These are phyloP conservation scores for Perodicticus potto DNA, from an alignment of 2,797 vertebrate species.

Conservation along the genomic window DNA sequence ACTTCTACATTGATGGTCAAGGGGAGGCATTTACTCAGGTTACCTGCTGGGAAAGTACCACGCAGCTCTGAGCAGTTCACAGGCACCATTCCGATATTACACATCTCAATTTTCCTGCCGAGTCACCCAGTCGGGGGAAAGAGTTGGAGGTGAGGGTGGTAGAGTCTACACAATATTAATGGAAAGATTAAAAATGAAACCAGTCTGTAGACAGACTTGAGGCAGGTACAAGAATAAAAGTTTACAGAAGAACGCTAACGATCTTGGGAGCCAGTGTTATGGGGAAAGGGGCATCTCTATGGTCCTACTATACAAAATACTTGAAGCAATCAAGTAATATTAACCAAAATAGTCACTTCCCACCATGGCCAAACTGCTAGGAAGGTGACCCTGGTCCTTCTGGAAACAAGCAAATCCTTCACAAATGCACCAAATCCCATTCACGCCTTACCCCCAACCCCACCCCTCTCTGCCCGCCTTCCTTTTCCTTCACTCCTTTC, in stretches of 20 bases:
- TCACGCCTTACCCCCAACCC: background rate
- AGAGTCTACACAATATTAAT: background rate
- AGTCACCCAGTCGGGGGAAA: background rate
- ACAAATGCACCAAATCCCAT: background rate
- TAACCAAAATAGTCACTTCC: background rate
- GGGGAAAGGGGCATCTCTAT: background rate
- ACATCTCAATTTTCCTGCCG: background rate
- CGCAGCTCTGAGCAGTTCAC: background rate
- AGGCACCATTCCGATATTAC: background rate
- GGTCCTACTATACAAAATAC: background rate
- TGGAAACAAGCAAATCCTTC: background rate
- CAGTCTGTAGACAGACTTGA: background rate
- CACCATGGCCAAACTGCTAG: background rate
- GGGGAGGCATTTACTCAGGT: conserved; percentile 6
- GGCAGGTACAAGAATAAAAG: background rate
- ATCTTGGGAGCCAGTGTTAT: background rate
- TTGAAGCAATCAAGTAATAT: background rate
- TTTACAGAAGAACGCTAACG: background rate
- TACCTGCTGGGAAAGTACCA: conserved; percentile 18
- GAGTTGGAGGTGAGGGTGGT: background rate
- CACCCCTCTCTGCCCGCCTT: background rate
- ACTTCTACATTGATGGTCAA: conserved; percentile 51
- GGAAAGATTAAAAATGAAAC: conserved; percentile 8
- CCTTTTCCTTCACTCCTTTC: background rate
- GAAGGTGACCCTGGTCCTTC: background rate